Percentiles rank a stretch among this genome's conserved stretches.
Conservation (phyloP, 2,113 vertebrate species). For the Grus americana region DNA sequence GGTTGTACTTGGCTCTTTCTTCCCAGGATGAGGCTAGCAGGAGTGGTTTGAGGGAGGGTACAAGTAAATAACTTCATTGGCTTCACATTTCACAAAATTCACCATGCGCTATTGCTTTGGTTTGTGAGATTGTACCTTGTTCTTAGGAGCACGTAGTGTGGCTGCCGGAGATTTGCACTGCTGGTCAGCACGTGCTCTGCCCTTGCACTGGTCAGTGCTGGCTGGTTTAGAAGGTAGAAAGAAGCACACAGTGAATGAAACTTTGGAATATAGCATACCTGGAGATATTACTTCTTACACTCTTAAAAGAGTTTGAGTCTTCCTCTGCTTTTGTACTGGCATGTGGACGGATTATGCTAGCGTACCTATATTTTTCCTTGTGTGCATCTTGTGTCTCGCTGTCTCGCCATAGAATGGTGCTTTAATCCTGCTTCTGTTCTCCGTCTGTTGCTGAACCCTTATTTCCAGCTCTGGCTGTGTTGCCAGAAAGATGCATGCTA, state of each 20-base stretch:
- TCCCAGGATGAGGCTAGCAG: not conserved
- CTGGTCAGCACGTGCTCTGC: not conserved
- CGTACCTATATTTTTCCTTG: not conserved
- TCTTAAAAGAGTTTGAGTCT: not conserved
- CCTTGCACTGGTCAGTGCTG: not conserved
- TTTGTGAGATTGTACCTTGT: not conserved
- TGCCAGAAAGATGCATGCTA: not conserved
- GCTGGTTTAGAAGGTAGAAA: not conserved
- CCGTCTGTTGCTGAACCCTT: constrained; percentile 5
- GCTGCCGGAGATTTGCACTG: not conserved
- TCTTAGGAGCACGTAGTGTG: fast-evolving
- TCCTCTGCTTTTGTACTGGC: not conserved
- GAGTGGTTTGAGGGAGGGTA: not conserved
- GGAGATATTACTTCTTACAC: not conserved
- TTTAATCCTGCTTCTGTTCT: constrained; percentile 20
- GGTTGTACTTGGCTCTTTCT: not conserved
- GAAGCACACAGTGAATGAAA: not conserved
- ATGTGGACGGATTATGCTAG: not conserved
- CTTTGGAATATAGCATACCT: not conserved
- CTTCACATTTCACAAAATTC: not conserved
- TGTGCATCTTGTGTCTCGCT: fast-evolving
- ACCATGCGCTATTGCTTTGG: fast-evolving
- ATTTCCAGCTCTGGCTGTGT: not conserved
- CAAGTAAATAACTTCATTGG: not conserved
- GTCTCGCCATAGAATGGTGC: not conserved